phyloP scores from a whole-genome alignment of 2,888 invertebrate species.

The Tenthredo amoena region DNA sequence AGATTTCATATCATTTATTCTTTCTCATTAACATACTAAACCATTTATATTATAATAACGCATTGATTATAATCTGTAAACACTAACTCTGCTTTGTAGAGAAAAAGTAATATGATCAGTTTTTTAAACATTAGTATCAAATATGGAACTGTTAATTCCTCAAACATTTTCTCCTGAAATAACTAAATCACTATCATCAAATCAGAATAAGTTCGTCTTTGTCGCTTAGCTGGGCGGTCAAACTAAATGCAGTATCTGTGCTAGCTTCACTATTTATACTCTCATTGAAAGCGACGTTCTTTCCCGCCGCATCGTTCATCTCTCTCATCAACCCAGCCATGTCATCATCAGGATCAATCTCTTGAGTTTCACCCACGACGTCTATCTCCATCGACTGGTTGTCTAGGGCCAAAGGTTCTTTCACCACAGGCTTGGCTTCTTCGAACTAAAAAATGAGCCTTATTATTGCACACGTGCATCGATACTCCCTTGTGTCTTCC shows the following conservation, averaged over 20 bases:
- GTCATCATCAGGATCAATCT: conserved; percentile 75
- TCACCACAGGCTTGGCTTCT: conserved; percentile 63
- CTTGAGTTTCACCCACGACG: conserved; percentile 69
- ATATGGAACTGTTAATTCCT: background rate
- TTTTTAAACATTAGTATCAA: background rate
- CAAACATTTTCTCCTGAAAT: background rate
- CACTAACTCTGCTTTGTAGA: background rate
- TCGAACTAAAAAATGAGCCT: conserved; percentile 65
- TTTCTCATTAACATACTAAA: background rate
- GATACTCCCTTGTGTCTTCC: background rate
- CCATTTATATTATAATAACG: background rate
- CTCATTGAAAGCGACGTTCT: conserved; percentile 72
- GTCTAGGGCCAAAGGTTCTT: conserved; percentile 59
- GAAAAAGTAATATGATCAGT: background rate
- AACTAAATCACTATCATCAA: conserved; percentile 35
- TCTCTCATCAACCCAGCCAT: conserved; percentile 77
- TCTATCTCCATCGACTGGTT: conserved; percentile 69
- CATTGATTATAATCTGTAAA: background rate
- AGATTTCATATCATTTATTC: background rate
- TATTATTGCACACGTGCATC: background rate
- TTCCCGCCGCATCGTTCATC: conserved; percentile 72
- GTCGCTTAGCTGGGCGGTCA: conserved; percentile 74
- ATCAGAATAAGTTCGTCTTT: conserved; percentile 71
- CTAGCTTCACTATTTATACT: conserved; percentile 75
- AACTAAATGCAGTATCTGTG: conserved; percentile 76